Evolutionary conservation across 2,888 invertebrate genomes (phyloP).

Genomic region (Drosophila neotestacea): DNA sequence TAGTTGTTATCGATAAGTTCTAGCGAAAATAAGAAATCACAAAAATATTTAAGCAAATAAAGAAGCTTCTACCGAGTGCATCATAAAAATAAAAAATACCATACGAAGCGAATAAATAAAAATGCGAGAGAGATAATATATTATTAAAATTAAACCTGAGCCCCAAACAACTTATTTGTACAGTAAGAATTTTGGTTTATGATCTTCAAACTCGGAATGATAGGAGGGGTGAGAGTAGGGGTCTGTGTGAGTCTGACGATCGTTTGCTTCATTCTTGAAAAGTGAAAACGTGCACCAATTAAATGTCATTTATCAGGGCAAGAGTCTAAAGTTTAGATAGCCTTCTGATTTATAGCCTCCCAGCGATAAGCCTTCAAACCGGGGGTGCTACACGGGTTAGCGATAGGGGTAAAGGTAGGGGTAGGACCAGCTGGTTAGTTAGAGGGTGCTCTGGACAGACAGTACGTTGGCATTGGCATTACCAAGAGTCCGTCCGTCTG

Average conservation of each 20-base stretch:
- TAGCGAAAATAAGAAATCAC: constrained; percentile 55
- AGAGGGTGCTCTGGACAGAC: constrained; percentile 9
- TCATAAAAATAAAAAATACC: constrained; percentile 34
- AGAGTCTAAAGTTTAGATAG: constrained; percentile 82
- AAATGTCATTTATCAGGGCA: constrained; percentile 79
- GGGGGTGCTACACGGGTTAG: constrained; percentile 7
- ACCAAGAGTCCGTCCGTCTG: constrained; percentile 4
- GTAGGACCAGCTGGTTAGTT: not conserved
- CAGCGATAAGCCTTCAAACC: constrained; percentile 66
- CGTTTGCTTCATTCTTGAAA: constrained; percentile 24
- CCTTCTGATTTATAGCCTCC: constrained; percentile 81
- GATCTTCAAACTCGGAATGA: constrained; percentile 14
- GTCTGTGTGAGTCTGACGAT: constrained; percentile 7
- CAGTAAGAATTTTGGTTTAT: constrained; percentile 35
- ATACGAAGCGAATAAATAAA: constrained; percentile 9
- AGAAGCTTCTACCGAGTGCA: constrained; percentile 58
- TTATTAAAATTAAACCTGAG: constrained; percentile 8
- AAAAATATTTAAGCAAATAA: constrained; percentile 64
- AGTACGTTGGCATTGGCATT: constrained; percentile 55
- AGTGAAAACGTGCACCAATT: constrained; percentile 77
- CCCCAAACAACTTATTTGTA: not conserved
- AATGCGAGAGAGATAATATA: constrained; percentile 28
- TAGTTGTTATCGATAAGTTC: constrained; percentile 36
- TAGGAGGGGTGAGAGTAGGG: not conserved
- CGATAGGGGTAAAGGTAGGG: constrained; percentile 1